A percentile compares a stretch with the other conserved stretches of the same genome.
Evolutionary conservation across 2,888 invertebrate genomes (phyloP).

Genomic region (Eupithecia subumbrata): DNA sequence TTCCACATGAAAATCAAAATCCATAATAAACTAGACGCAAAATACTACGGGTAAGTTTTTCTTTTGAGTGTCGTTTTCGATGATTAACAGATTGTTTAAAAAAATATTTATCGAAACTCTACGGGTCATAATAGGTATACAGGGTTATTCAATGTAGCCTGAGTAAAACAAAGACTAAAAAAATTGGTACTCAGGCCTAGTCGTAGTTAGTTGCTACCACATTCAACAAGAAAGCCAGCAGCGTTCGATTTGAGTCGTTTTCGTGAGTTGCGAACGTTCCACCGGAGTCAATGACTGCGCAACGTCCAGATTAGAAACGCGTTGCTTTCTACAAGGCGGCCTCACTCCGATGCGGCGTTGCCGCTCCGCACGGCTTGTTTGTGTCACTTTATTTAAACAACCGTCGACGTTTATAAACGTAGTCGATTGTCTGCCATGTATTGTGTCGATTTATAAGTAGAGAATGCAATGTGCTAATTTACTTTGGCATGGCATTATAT

Average conservation of each 20-base stretch:
- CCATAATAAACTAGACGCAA: too few species aligned
- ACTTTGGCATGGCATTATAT: conserved; percentile 19
- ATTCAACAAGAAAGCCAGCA: conserved; percentile 41
- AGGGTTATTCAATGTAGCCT: background rate
- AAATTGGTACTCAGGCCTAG: background rate
- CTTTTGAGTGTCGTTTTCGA: too few species aligned
- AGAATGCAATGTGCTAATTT: conserved; percentile 36
- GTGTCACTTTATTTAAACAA: conserved; percentile 44
- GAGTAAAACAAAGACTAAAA: background rate
- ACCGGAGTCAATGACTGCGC: conserved; percentile 80
- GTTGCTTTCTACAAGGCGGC: conserved; percentile 79
- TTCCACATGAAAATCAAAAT: too few species aligned
- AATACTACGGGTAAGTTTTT: too few species aligned
- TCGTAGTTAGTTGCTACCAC: conserved; percentile 29
- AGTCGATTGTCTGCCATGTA: conserved; percentile 33
- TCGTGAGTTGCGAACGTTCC: conserved; percentile 53
- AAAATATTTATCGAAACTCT: background rate
- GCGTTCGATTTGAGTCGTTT: conserved; percentile 47
- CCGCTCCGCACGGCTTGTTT: conserved; percentile 54
- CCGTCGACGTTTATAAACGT: conserved; percentile 26
- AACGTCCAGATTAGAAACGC: conserved; percentile 80
- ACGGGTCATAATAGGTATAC: background rate
- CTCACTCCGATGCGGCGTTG: conserved; percentile 69
- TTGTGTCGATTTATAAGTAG: conserved; percentile 29
- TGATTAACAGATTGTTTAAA: too few species aligned